phyloP scores from a whole-genome alignment of 2,113 vertebrate species.

The Phainopepla nitens region DNA sequence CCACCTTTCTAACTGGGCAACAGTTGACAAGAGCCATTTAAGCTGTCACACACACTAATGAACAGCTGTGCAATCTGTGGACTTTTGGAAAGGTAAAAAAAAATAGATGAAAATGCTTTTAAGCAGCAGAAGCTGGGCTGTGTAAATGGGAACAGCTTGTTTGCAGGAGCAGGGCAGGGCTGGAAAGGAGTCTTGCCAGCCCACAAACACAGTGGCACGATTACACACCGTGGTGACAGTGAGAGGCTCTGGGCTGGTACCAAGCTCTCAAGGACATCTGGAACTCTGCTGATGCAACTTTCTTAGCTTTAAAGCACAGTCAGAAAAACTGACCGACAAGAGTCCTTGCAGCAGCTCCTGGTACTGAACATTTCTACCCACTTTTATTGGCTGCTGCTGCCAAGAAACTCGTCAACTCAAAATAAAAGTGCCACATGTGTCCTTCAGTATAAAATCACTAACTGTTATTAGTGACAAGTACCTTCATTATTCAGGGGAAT shows the following conservation, averaged over 20 bases:
- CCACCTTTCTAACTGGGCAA: slow-evolving; percentile 6
- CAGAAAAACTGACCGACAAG: slow-evolving; percentile 14
- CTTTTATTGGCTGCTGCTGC: slow-evolving; percentile 36
- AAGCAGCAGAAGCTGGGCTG: not conserved
- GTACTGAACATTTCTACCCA: not conserved
- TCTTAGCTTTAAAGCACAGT: not conserved
- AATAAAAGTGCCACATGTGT: slow-evolving; percentile 1
- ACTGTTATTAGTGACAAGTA: not conserved
- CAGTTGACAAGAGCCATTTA: slow-evolving; percentile 18
- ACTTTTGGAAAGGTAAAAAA: not conserved
- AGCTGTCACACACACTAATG: slow-evolving; percentile 14
- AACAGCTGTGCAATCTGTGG: not conserved
- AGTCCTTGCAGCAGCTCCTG: slow-evolving; percentile 32
- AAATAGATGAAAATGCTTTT: not conserved
- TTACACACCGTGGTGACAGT: not conserved
- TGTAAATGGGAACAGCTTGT: not conserved
- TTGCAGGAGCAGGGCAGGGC: not conserved
- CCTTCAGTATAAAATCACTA: slow-evolving; percentile 41
- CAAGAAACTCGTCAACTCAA: slow-evolving; percentile 38
- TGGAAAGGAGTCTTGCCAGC: not conserved
- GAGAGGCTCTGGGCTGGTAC: not conserved
- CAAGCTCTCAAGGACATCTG: slow-evolving; percentile 14
- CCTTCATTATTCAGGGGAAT: not conserved
- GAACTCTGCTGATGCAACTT: slow-evolving; percentile 36
- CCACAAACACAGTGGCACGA: not conserved